Conservation (phyloP, 2,113 vertebrate genomes). For the Montifringilla adamsi region DNA sequence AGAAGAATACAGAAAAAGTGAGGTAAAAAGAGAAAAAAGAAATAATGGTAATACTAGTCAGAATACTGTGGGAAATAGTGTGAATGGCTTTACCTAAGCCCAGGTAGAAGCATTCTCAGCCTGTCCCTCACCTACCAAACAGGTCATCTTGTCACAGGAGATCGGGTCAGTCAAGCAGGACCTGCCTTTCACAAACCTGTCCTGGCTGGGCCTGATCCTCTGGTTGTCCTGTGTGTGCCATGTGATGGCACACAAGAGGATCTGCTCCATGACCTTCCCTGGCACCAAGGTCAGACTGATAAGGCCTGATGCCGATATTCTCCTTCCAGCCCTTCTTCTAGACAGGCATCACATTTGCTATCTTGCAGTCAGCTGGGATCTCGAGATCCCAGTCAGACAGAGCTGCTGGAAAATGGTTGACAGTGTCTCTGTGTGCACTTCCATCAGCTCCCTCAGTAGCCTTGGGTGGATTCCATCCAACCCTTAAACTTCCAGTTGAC, state of each 20-base stretch:
- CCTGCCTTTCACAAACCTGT: neutral
- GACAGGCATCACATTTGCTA: neutral
- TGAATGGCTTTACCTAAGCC: neutral
- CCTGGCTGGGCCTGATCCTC: neutral
- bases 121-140: neutral
- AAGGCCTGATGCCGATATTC: neutral
- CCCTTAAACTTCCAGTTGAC: neutral
- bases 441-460: neutral
- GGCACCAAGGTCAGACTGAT: neutral
- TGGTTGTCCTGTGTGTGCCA: fast-evolving
- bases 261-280: neutral
- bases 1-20: neutral
- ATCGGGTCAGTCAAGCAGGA: neutral
- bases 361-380: neutral
- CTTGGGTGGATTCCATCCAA: neutral
- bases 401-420: neutral
- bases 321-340: neutral
- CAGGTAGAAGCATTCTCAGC: neutral
- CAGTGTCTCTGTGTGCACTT: neutral
- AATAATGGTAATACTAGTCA: neutral
- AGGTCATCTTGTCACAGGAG: neutral
- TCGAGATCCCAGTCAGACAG: neutral
- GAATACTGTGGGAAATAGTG: neutral
- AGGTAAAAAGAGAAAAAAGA: neutral
- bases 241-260: neutral